A percentile compares a stretch with the other conserved stretches of the same genome.
These are phyloP conservation scores for Zosterops pallidus DNA, from an alignment of 2,113 vertebrate species.

Conservation along the genomic window DNA sequence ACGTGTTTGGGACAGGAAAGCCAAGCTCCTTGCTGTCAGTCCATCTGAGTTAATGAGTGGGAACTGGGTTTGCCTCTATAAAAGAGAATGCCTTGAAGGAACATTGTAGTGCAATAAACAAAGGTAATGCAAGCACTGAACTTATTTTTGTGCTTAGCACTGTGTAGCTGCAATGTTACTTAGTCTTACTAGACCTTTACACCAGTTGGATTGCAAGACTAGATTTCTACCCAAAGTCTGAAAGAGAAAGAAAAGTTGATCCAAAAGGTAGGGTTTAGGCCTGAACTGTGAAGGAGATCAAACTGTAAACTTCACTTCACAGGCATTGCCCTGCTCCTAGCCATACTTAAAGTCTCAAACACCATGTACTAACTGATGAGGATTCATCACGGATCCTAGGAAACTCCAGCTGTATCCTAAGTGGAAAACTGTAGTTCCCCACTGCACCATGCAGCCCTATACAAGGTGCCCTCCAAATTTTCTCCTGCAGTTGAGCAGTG, in stretches of 20 bases:
- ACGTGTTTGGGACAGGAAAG: slow-evolving; percentile 35
- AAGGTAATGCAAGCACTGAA: neutral
- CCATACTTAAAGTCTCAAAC: neutral
- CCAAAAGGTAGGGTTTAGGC: neutral
- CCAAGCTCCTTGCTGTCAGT: neutral
- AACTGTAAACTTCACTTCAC: neutral
- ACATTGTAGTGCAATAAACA: neutral
- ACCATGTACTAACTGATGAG: neutral
- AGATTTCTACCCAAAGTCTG: neutral
- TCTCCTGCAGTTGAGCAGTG: neutral
- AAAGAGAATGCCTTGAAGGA: slow-evolving; percentile 41
- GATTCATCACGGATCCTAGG: neutral
- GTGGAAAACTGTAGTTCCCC: neutral
- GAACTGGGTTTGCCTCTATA: neutral
- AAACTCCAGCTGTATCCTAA: neutral
- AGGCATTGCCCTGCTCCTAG: neutral
- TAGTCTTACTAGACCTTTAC: neutral
- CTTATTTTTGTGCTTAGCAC: neutral
- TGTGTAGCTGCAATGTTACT: neutral
- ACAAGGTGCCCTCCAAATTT: neutral
- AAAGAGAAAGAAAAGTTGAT: neutral
- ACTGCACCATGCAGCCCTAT: neutral
- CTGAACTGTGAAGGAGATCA: neutral
- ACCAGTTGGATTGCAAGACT: neutral
- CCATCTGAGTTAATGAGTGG: neutral